phyloP scores from a whole-genome alignment of 2,113 vertebrate genomes.

The Pteruthius melanotis region DNA sequence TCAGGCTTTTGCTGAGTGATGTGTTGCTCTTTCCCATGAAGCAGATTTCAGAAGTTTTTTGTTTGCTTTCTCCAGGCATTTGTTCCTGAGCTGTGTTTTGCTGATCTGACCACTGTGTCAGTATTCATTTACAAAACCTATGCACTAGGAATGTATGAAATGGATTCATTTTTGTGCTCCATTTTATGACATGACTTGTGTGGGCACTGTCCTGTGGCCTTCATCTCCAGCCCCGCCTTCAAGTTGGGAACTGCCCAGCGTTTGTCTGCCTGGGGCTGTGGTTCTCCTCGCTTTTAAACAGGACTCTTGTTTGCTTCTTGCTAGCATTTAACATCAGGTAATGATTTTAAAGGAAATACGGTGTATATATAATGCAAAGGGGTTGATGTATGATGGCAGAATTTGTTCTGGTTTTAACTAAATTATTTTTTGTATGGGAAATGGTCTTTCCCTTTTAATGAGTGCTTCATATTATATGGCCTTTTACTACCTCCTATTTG shows the following conservation, averaged over 20 bases:
- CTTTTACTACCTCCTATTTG: neutral
- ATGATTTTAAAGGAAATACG: neutral
- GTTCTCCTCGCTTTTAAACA: neutral
- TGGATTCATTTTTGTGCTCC: neutral
- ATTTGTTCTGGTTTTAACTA: neutral
- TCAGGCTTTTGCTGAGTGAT: neutral
- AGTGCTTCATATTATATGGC: neutral
- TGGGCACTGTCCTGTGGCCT: neutral
- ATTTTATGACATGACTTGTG: neutral
- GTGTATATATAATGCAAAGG: neutral
- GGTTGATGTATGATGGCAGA: neutral
- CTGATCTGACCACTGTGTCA: neutral
- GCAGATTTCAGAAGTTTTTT: neutral
- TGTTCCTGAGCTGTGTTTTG: neutral
- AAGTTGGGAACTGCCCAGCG: neutral
- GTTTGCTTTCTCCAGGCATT: neutral
- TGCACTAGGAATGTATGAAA: neutral
- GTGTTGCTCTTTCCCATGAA: neutral
- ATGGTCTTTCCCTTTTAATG: neutral
- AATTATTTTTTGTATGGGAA: neutral
- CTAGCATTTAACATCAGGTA: neutral
- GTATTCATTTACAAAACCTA: neutral
- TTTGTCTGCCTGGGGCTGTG: neutral
- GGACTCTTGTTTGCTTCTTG: neutral
- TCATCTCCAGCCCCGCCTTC: rapidly evolving